Evolutionary conservation across 2,888 invertebrate species (phyloP).

Genomic region (Tipula vernalis): DNA sequence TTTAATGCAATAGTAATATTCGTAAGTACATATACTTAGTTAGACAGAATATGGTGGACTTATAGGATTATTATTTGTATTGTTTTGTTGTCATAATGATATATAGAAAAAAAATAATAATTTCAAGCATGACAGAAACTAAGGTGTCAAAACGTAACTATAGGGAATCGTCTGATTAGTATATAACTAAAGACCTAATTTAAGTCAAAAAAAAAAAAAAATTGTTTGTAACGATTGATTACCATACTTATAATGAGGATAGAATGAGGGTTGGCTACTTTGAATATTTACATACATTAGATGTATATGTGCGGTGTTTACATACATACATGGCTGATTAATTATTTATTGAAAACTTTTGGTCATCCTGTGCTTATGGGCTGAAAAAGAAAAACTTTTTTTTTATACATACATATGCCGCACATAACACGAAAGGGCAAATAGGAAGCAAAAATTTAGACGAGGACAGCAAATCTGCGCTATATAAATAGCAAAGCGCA

Average conservation of each 20-base stretch:
- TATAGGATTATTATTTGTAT: neutral
- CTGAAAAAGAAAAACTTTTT: too few species aligned
- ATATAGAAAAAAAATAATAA: neutral
- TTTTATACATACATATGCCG: too few species aligned
- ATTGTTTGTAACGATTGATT: neutral
- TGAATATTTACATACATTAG: neutral
- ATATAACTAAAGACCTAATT: neutral
- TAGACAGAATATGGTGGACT: neutral
- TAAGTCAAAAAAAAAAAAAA: too few species aligned
- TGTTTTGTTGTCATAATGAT: neutral
- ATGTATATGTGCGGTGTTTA: neutral
- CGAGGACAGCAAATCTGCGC: too few species aligned
- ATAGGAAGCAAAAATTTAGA: too few species aligned
- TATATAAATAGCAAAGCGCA: too few species aligned
- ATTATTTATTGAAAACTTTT: too few species aligned
- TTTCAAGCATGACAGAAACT: neutral
- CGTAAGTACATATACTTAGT: neutral
- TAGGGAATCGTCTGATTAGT: neutral
- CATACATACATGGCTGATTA: too few species aligned
- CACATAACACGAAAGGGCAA: too few species aligned
- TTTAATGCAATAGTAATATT: neutral
- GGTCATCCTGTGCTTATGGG: too few species aligned
- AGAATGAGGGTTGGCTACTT: neutral
- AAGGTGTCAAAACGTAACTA: neutral
- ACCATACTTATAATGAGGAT: neutral